Evolutionary conservation across 1,140 invertebrate species (phyloP).

Genomic region (Phymorhynchus buccinoides): DNA sequence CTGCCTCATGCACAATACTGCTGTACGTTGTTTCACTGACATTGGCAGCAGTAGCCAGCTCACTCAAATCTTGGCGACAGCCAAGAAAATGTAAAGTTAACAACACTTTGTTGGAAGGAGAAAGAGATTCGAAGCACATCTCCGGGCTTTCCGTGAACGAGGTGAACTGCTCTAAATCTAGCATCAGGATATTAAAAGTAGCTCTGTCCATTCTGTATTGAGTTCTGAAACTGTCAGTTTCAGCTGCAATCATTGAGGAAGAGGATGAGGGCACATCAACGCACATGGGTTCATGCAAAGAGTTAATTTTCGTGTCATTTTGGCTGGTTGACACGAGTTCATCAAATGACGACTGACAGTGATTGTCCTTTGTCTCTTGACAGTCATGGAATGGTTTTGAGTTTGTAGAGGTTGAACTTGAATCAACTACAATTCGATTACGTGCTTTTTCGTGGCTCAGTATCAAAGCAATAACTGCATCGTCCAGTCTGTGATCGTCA

Average conservation of each 20-base stretch:
- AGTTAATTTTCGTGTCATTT: not conserved
- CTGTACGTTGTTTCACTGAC: not conserved
- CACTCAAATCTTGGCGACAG: not conserved
- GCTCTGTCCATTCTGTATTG: slow-evolving; percentile 37
- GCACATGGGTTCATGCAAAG: not conserved
- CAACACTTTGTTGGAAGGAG: slow-evolving; percentile 8
- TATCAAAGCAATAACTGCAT: slow-evolving; percentile 33
- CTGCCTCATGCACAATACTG: slow-evolving; percentile 4
- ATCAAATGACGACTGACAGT: too few relatives aligned
- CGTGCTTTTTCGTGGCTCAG: slow-evolving; percentile 22
- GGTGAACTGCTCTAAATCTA: slow-evolving; percentile 5
- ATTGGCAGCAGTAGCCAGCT: slow-evolving; percentile 29
- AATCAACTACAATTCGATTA: too few relatives aligned
- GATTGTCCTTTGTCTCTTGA: not conserved
- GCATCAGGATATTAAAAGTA: slow-evolving; percentile 36
- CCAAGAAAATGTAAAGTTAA: slow-evolving; percentile 41
- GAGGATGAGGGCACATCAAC: not conserved
- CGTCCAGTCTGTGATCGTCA: slow-evolving; percentile 31
- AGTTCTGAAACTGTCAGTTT: slow-evolving; percentile 14
- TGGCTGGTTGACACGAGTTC: not conserved
- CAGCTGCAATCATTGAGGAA: too few relatives aligned
- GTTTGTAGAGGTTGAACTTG: too few relatives aligned
- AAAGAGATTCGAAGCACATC: not conserved
- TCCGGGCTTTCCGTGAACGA: not conserved
- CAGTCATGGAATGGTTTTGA: too few relatives aligned